Evolutionary conservation across 2,888 invertebrate species (phyloP).

Genomic region (Theretra japonica): DNA sequence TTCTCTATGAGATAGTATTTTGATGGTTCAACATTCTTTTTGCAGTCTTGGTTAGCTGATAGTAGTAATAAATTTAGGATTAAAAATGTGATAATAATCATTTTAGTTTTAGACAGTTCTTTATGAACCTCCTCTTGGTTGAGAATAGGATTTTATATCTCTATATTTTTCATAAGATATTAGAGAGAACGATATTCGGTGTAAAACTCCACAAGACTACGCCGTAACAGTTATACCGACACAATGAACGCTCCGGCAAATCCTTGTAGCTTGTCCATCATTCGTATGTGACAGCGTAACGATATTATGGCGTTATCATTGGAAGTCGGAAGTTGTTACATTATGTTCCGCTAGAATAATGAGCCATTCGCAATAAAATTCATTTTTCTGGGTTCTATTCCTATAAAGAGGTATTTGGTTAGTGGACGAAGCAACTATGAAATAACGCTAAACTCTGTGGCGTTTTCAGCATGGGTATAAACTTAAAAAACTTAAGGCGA

Average conservation of each 20-base stretch:
- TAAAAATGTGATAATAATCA: neutral
- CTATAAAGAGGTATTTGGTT: too few species aligned
- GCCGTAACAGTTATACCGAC: slow-evolving; percentile 4
- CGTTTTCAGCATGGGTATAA: too few species aligned
- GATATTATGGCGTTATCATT: neutral
- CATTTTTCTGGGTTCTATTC: too few species aligned
- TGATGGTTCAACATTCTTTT: slow-evolving; percentile 49
- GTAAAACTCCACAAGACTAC: neutral
- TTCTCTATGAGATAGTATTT: slow-evolving; percentile 73
- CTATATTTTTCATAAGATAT: too few species aligned
- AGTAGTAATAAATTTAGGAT: neutral
- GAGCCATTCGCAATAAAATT: neutral
- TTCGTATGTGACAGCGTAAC: slow-evolving; percentile 6
- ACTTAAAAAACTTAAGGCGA: too few species aligned
- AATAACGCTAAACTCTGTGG: too few species aligned
- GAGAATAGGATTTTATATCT: too few species aligned
- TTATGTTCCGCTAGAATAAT: neutral
- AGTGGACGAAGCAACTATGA: too few species aligned
- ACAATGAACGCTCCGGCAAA: neutral
- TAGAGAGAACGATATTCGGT: neutral
- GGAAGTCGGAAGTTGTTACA: slow-evolving; percentile 13
- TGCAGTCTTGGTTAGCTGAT: slow-evolving; percentile 53
- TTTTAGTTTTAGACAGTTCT: neutral
- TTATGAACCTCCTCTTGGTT: neutral
- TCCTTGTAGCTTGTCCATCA: neutral